Evolutionary conservation across 2,888 invertebrate species (phyloP), one percentile per base, ranked within the genome.

Genomic region (Synergus itoensis): DNA sequence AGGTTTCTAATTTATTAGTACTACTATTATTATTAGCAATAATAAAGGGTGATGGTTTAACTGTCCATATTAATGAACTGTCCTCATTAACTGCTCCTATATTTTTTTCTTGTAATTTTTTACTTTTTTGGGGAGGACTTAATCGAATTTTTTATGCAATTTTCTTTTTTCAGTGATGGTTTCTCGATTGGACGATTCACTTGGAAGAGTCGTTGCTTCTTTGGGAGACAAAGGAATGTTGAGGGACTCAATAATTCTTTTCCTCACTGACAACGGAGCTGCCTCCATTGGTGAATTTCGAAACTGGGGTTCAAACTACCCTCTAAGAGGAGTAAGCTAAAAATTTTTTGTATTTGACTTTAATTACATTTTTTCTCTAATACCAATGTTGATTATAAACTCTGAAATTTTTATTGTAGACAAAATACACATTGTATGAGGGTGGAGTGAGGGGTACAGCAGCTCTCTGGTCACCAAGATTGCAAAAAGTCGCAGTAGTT

Each of bases 341-440:
- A n/a, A 53, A 63, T 41, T 36, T 7, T 28, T 28, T 28, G n/a
- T 14, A 77, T 53, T 18, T 36, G 28, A 62, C n/a, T 21, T 14
- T 14, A 69, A 41, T 45, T 45, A 14, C 4, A 14, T 45, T 12
- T 45, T 45, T 12, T 45, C 3, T 45, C 4, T 45, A 45, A 45
- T 12, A 45, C 12, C 45, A 45, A 14, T 45, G 14, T 12, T 45
- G 14, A 45, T 45, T 45, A 45, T 45, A 45, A 45, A 36, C 36
- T 36, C 5, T 36, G 0, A 5, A 36, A 36, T 36, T 36, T 5
- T 12, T 36, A 78, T 63, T 43, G 18, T 84, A 95, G 95, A 94
- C 94, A 85, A 96, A 96, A 89, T 93, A 94, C 89, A 95, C 95
- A 4, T 90, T 95, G 1, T 96, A 95, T 94, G 96, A 96, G 92